Conservation (phyloP, 1,140 invertebrate genomes). For the Diorhabda carinulata region DNA sequence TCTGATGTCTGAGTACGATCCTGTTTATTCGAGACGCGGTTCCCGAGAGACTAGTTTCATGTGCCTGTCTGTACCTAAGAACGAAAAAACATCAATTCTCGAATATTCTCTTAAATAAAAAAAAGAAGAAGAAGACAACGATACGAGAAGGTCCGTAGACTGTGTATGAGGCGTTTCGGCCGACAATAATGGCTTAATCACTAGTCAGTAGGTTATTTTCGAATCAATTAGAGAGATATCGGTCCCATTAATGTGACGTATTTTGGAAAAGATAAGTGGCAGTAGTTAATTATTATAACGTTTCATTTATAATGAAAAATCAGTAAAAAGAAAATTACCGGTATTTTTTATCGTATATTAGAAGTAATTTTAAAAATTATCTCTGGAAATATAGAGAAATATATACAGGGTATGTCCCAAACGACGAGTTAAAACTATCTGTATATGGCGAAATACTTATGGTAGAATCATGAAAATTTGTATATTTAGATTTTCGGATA, state of each 20-base stretch:
- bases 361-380: too few species aligned
- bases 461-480: too few species aligned
- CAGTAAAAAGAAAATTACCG: too few species aligned
- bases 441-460: too few species aligned
- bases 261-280: neutral
- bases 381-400: too few species aligned
- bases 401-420: too few species aligned
- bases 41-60: neutral
- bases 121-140: neutral
- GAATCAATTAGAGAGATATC: slow-evolving; percentile 2
- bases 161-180: neutral
- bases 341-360: too few species aligned
- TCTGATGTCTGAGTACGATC: neutral
- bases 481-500: too few species aligned
- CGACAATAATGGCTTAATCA: slow-evolving; percentile 2
- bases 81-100: neutral
- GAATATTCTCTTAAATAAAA: neutral
- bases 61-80: neutral
- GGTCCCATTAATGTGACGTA: neutral
- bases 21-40: neutral
- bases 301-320: too few species aligned
- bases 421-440: too few species aligned
- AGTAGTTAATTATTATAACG: too few species aligned
- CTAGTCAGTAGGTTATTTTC: neutral
- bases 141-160: neutral